Evolutionary conservation across 2,888 invertebrate species (phyloP).

Genomic region (Fragum sueziense): DNA sequence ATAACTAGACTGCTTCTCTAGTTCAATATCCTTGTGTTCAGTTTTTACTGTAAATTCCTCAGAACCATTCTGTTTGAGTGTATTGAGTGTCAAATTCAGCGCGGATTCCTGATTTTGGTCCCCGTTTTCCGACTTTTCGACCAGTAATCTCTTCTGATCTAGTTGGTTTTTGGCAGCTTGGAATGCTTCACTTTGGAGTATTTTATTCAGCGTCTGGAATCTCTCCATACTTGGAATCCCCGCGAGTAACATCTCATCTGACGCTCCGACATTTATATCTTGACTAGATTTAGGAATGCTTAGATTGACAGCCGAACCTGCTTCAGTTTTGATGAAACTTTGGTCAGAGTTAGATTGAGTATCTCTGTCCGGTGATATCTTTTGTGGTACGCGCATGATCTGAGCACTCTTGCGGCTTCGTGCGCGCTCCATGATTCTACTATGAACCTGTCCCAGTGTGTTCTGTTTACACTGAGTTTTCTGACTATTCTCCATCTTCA

Average conservation of each 20-base stretch:
- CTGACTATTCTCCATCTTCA: constrained; percentile 37
- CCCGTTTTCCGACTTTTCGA: not conserved
- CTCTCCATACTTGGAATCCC: constrained; percentile 28
- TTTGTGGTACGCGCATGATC: constrained; percentile 46
- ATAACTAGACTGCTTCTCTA: constrained; percentile 39
- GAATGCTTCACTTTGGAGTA: constrained; percentile 58
- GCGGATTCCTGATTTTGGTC: constrained; percentile 28
- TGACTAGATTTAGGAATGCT: constrained; percentile 43
- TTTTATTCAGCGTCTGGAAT: constrained; percentile 54
- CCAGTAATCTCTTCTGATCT: constrained; percentile 33
- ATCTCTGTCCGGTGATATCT: constrained; percentile 3
- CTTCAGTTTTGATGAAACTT: not conserved
- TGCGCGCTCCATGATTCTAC: constrained; percentile 58
- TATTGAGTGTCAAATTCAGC: constrained; percentile 42
- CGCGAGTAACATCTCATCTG: constrained; percentile 24
- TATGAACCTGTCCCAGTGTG: constrained; percentile 57
- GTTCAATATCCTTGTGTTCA: not conserved
- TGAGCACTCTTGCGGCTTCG: constrained; percentile 54
- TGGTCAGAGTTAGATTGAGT: not conserved
- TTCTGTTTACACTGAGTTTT: constrained; percentile 54
- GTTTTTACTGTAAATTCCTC: not conserved
- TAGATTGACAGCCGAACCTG: constrained; percentile 10
- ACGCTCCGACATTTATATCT: not conserved
- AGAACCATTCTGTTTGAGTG: constrained; percentile 28
- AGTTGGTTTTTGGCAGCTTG: constrained; percentile 54